These are phyloP conservation scores for Lethenteron reissneri DNA, from an alignment of 2,113 vertebrate species.

Conservation along the genomic window DNA sequence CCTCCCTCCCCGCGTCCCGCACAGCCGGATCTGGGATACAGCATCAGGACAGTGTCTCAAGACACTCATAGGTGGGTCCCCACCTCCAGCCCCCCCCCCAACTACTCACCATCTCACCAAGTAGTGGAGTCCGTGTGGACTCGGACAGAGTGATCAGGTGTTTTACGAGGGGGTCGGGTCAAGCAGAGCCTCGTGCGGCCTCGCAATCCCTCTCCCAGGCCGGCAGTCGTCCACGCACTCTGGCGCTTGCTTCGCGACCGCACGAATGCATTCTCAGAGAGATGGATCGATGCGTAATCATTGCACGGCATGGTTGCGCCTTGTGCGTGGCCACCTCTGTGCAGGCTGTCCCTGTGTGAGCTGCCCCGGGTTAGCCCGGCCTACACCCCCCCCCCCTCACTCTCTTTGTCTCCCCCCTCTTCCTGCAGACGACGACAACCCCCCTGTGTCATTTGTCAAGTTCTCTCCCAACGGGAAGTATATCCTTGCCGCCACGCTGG, in stretches of 20 bases:
- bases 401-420: constrained; percentile 6
- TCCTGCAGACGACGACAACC: constrained; percentile 72
- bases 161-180: too few species aligned
- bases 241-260: too few species aligned
- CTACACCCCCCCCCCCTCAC: not conserved
- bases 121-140: too few species aligned
- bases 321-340: not conserved
- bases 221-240: too few species aligned
- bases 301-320: not conserved
- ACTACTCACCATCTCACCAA: too few species aligned
- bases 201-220: too few species aligned
- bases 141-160: too few species aligned
- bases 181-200: too few species aligned
- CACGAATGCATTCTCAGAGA: too few species aligned
- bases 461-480: constrained; percentile 98
- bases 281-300: not conserved
- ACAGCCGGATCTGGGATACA: constrained; percentile 94
- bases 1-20: too few species aligned
- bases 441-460: constrained; percentile 92
- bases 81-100: not conserved
- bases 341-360: not conserved
- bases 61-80: constrained; percentile 70
- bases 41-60: constrained; percentile 96
- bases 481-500: constrained; percentile 83
- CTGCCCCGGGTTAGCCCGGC: not conserved